Evolutionary conservation across 2,888 invertebrate genomes (phyloP).

Genomic region (Macaria liturata): DNA sequence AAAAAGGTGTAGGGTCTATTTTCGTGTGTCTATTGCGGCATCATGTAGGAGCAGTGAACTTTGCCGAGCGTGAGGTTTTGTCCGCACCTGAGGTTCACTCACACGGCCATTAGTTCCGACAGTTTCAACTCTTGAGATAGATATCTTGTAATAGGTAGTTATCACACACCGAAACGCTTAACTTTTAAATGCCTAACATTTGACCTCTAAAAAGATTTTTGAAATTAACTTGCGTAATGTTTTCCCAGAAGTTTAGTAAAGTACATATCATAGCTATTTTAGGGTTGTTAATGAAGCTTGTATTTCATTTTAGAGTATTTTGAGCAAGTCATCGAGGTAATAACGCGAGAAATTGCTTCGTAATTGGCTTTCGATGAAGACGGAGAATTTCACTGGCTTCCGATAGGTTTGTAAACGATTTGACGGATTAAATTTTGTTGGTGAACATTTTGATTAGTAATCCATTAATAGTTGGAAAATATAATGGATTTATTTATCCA

Average conservation of each 20-base stretch:
- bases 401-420: too few species aligned
- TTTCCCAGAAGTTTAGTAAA: constrained; percentile 27
- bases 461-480: too few species aligned
- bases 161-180: constrained; percentile 48
- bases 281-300: background rate
- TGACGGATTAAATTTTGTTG: too few species aligned
- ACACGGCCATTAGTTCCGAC: constrained; percentile 71
- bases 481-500: too few species aligned
- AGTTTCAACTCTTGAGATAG: constrained; percentile 64
- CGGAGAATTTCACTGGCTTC: background rate
- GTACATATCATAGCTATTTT: background rate
- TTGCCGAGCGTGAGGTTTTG: constrained; percentile 66
- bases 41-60: constrained; percentile 76
- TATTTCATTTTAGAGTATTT: constrained; percentile 26
- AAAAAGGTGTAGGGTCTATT: constrained; percentile 48
- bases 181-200: constrained; percentile 13
- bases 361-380: constrained; percentile 56
- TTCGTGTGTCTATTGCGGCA: constrained; percentile 42
- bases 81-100: constrained; percentile 76
- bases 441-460: too few species aligned
- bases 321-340: constrained; percentile 58
- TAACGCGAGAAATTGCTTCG: constrained; percentile 51
- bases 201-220: constrained; percentile 29
- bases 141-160: constrained; percentile 53
- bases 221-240: constrained; percentile 21